Percentiles rank a stretch among this genome's conserved stretches.
Conservation (phyloP, 2,113 vertebrate genomes). For the Oenanthe melanoleuca region DNA sequence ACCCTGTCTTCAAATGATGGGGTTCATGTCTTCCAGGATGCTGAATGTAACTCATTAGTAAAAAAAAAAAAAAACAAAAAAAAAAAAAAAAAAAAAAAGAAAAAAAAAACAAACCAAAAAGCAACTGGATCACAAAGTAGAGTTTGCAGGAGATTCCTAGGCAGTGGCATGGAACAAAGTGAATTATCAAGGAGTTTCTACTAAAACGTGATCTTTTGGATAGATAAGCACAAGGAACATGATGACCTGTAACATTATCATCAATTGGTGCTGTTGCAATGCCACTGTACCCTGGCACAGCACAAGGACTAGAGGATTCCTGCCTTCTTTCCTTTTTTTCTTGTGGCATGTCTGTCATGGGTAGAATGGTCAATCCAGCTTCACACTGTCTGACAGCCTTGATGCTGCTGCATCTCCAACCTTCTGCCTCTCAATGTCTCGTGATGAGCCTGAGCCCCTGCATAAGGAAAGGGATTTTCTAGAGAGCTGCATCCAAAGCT, state of each 20-base stretch:
- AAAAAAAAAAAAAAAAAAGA: not conserved
- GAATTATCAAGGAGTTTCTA: not conserved
- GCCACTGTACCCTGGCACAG: not conserved
- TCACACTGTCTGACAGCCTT: not conserved
- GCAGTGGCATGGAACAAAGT: not conserved
- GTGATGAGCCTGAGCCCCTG: not conserved
- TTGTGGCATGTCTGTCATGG: not conserved
- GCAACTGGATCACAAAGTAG: not conserved
- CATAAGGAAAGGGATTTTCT: not conserved
- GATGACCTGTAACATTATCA: not conserved
- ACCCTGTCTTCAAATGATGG: not conserved
- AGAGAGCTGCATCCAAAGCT: not conserved
- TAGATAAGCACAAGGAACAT: not conserved
- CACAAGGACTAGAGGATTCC: not conserved
- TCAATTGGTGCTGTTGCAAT: not conserved
- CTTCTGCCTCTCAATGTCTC: fast-evolving
- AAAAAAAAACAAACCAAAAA: not conserved
- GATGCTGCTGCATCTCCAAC: not conserved
- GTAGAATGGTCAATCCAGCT: not conserved
- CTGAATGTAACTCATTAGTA: not conserved
- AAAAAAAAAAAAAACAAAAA: not conserved
- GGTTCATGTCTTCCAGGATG: not conserved
- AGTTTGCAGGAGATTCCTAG: not conserved
- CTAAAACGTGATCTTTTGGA: not conserved
- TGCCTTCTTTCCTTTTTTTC: not conserved